Conservation (phyloP, 2,888 invertebrate species). For the Synergus gifuensis region DNA sequence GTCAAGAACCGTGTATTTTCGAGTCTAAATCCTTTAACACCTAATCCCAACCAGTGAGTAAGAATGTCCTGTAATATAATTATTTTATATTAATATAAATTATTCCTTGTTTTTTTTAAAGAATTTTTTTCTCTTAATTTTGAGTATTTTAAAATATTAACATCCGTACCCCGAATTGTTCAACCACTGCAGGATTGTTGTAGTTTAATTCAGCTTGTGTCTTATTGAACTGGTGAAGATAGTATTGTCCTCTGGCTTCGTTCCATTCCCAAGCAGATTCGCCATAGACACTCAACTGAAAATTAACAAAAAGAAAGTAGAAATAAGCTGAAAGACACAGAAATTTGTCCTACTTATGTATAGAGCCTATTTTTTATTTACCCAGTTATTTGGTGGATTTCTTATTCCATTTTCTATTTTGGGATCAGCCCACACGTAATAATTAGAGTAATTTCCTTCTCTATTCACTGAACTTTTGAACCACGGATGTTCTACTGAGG, state of each 20-base stretch:
- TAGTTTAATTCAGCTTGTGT: conserved; percentile 91
- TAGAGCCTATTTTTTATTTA: conserved; percentile 39
- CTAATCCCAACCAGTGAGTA: conserved; percentile 85
- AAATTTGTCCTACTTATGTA: conserved; percentile 16
- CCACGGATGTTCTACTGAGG: conserved; percentile 84
- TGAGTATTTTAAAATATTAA: conserved; percentile 6
- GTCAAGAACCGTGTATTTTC: conserved; percentile 84
- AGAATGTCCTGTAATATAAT: conserved; percentile 80
- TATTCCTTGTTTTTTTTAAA: not conserved
- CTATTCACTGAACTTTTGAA: conserved; percentile 83
- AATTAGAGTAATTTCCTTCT: conserved; percentile 83
- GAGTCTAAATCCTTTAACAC: conserved; percentile 90
- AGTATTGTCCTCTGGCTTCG: conserved; percentile 83
- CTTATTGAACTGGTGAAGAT: conserved; percentile 86
- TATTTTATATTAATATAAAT: too few species aligned
- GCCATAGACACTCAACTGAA: conserved; percentile 78
- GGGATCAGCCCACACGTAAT: conserved; percentile 87
- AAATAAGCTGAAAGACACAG: conserved; percentile 45
- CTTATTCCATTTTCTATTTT: conserved; percentile 70
- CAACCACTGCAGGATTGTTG: conserved; percentile 83
- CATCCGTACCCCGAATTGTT: conserved; percentile 80
- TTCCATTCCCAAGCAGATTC: conserved; percentile 87
- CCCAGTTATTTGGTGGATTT: conserved; percentile 86
- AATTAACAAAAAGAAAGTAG: conserved; percentile 26
- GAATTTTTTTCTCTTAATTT: not conserved